These are phyloP conservation scores for Ophion slaviceki DNA, from an alignment of 2,888 invertebrate genomes.

Conservation along the genomic window DNA sequence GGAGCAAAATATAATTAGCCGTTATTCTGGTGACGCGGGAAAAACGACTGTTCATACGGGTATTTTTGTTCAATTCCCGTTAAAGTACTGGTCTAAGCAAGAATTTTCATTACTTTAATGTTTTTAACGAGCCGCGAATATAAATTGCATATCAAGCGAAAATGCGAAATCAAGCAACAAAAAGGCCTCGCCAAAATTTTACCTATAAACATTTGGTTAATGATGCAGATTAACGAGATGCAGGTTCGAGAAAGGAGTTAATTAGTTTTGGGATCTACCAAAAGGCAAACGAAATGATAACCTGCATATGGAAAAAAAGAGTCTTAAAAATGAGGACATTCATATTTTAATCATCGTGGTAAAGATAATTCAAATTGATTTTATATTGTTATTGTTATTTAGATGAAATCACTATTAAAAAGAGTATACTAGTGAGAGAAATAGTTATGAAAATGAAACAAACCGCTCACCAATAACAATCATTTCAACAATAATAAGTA, in stretches of 20 bases:
- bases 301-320: neutral
- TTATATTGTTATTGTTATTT: neutral
- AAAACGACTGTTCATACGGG: neutral
- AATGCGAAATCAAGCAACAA: neutral
- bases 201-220: neutral
- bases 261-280: neutral
- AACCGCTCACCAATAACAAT: too few relatives aligned
- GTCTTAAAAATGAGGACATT: neutral
- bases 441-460: neutral
- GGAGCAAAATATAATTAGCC: conserved; percentile 10
- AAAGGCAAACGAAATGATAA: neutral
- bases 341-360: neutral
- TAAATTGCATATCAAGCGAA: neutral
- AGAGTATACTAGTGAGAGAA: neutral
- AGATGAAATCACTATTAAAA: neutral
- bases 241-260: neutral
- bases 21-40: neutral
- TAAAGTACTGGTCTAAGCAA: neutral
- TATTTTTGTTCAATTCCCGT: conserved; percentile 8
- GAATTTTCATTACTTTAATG: neutral
- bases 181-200: neutral
- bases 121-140: neutral
- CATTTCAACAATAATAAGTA: neutral
- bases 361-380: neutral
- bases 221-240: neutral